Base-by-base conservation (phyloP, 2,113 vertebrate species). In the Nestor notabilis region DNA sequence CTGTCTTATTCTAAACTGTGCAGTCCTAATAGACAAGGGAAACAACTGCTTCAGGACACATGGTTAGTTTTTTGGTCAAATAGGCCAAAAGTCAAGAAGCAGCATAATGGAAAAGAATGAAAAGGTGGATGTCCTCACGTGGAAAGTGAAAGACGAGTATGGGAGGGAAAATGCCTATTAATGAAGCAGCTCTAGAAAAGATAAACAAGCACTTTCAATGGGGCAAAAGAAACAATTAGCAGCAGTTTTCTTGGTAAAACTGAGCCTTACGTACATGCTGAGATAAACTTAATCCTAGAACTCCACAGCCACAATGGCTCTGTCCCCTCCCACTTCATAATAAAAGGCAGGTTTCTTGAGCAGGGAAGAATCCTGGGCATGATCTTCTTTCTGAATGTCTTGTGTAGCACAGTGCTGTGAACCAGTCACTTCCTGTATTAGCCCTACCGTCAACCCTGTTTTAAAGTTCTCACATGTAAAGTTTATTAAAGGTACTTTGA, bases 361-460 rank as follows among this genome's bases (percentile, higher is more conserved):
- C 2, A 0, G 17, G 5, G n/a, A 9, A 61, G 43, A 83, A 68
- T 14, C 47, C 41, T 61, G 35, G 50, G 9, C 28, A 7, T 33
- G 31, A 23, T 43, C 10, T 37, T 63, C 20, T 61, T 3, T n/a
- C 60, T 39, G 55, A 49, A 68, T 37, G 35, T 50, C 31, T 52
- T 52, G 24, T 39, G 16, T 37, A 50, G 52, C 25, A 17, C 23
- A n/a, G 52, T 33, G 27, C 35, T 76, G 17, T 49, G 41, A 33
- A 52, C 39, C 39, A 47, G 0, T 92, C 0, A 0, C 44, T 79
- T 93, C 47, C 44, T 4, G 0, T 58, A 11, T 4, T 31, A 58
- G 18, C 37, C 87, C 64, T 68, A 5, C 37, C 35, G 23, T 35
- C 56, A 71, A 10, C 25, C 7, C 56, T 37, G 11, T 61, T 55